These are phyloP conservation scores for Chelonoidis abingdonii DNA, from an alignment of 2,113 vertebrate genomes.

Conservation along the genomic window DNA sequence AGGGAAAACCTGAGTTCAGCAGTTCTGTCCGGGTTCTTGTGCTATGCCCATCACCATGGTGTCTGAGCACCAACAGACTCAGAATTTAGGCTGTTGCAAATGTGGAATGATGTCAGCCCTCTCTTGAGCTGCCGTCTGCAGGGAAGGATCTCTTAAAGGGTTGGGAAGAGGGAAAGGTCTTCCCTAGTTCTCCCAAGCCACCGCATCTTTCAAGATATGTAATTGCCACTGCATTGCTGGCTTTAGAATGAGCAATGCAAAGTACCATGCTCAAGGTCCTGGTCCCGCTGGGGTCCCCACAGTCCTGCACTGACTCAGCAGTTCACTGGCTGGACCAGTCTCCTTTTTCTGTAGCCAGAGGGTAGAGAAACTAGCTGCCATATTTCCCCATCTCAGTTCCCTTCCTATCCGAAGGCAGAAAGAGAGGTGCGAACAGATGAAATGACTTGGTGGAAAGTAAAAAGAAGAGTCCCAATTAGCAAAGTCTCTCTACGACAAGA, in stretches of 20 bases:
- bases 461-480: neutral
- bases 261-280: neutral
- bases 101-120: neutral
- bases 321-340: neutral
- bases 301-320: neutral
- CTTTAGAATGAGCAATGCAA: neutral
- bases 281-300: fast-evolving
- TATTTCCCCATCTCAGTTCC: neutral
- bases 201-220: neutral
- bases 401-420: slow-evolving; percentile 17
- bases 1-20: neutral
- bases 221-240: neutral
- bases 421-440: fast-evolving
- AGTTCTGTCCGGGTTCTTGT: neutral
- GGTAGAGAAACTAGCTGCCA: neutral
- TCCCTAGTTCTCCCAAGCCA: neutral
- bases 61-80: neutral
- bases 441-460: neutral
- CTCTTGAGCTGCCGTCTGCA: neutral
- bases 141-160: fast-evolving
- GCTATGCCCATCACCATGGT: neutral
- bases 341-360: neutral
- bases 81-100: neutral
- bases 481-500: neutral
- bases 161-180: neutral